These are phyloP conservation scores for Phrixothrix hirtus DNA, from an alignment of 2,888 invertebrate genomes.

Conservation along the genomic window DNA sequence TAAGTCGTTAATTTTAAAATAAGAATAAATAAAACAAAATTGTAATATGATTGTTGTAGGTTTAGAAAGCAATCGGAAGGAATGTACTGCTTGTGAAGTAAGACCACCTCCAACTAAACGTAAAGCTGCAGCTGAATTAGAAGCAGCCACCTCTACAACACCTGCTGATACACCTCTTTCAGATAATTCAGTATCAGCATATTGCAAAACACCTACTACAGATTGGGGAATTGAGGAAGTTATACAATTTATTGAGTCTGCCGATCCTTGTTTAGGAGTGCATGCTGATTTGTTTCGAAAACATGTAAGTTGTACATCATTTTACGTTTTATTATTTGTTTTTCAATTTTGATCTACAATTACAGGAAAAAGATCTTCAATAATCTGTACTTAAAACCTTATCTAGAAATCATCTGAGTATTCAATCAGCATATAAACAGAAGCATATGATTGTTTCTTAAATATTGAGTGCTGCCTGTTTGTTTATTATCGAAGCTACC, in stretches of 20 bases:
- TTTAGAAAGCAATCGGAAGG: conserved; percentile 43
- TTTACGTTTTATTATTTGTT: background rate
- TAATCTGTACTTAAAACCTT: too few relatives aligned
- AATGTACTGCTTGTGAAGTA: conserved; percentile 48
- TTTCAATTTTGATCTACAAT: too few relatives aligned
- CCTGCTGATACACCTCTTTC: conserved; percentile 55
- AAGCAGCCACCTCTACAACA: conserved; percentile 73
- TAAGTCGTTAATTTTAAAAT: conserved; percentile 36
- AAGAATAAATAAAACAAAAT: too few relatives aligned
- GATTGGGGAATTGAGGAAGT: conserved; percentile 97
- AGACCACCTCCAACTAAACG: conserved; percentile 48
- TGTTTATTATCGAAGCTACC: too few relatives aligned
- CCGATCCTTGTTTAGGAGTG: conserved; percentile 80
- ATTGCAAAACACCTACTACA: conserved; percentile 64
- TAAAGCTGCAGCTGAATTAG: conserved; percentile 57
- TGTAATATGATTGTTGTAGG: conserved; percentile 33
- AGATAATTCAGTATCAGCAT: conserved; percentile 46
- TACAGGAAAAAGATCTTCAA: too few relatives aligned
- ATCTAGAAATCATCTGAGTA: too few relatives aligned
- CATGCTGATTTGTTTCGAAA: conserved; percentile 91
- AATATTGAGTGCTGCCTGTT: too few relatives aligned
- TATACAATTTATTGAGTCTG: conserved; percentile 84
- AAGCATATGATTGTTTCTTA: too few relatives aligned
- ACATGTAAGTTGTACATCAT: conserved; percentile 71
- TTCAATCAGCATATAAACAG: too few relatives aligned